Evolutionary conservation across 2,888 invertebrate species (phyloP), one percentile per base, ranked within the genome.

Genomic region (Tachina lurida): DNA sequence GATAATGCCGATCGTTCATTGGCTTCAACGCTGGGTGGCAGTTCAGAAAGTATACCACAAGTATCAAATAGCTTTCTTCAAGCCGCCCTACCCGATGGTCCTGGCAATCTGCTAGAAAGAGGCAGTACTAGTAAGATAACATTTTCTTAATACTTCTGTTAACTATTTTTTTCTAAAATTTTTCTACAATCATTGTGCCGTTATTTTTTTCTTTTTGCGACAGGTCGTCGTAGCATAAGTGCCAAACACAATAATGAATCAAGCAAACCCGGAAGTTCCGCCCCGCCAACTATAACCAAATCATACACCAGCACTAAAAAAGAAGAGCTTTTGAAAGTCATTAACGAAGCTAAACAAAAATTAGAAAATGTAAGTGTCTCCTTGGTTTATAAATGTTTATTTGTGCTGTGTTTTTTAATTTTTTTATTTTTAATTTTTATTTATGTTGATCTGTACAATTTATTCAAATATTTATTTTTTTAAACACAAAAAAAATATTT

Each of bases 321-420:
- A 82, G 96, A 97, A 91, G 97, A 98, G 90, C 93, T 98, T 87
- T 95, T 96, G 89, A 95, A 97, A 91, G 94, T 97, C 89, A 95
- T 97, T 89, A 95, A 96, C 90, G 97, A 97, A 93, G 97, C 97
- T 0, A 95, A 97, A 90, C 94, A 96, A 88, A 97, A 97, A 93
- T 93, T 98, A 86, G 97, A 97, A 93, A 97, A 95, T 91, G 98
- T 98, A 92, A 95, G 96, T 94, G 96, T 94, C 43, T 47, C 0
- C 0, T 31, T 5, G 5, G 0, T 3, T 43, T 41, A 22, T 43
- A 58, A 65, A 13, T 73, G 10, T 67, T 10, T 17, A 15, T 10
- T 10, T 39, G 3, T 17, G 8, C 13, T 45, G 65, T 49, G 43
- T 9, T 63, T 41, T 31, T 60, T 49, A 45, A 52, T 58, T 81